Evolutionary conservation across 2,797 vertebrate genomes (phyloP), one percentile per base, ranked within the genome.

Genomic region (Alfaro cultratus): DNA sequence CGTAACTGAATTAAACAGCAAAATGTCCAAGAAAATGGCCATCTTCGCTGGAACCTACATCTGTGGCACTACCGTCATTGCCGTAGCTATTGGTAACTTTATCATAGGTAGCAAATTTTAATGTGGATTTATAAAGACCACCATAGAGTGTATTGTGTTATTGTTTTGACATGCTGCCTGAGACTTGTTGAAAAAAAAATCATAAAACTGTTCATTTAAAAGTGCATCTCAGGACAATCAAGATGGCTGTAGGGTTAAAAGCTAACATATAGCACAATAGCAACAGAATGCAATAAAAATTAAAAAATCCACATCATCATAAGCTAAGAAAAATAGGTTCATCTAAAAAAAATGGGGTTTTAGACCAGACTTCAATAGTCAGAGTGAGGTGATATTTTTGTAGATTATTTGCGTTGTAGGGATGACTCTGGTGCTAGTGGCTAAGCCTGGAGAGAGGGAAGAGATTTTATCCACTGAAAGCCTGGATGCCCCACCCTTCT

Each of bases 371-470:
- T 21, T 49, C 18, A 49, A 1, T 21, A 49, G 47, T 21, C 5
- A 49, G 18, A 49, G 47, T 49, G 47, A 49, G 18, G 18, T 49
- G 18, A 49, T 49, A 7, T 49, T 21, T 49, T 49, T 49, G 47
- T 49, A 49, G 47, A 21, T 49, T 21, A 34, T 73, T 5, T 80
- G 57, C 70, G 43, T 62, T 70, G 18, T 1, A 83, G 85, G 79
- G 16, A 7, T 86, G 5, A 13, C 43, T 15, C 13, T 81, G 76
- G 74, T 55, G 0, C 0, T 60, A 10, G 0, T 2, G 0, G 12
- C 79, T 10, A 2, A 76, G 39, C 82, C 79, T 13, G 82, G 79
- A 41, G 11, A 3, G 12, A 16, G 1, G 9, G 5, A 49, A 21
- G 18, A 21, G 1, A 0, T 21, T 21, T 8, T 0, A 49, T 49